Conservation (phyloP, 2,797 vertebrate species). For the Sebastes diploproa region DNA sequence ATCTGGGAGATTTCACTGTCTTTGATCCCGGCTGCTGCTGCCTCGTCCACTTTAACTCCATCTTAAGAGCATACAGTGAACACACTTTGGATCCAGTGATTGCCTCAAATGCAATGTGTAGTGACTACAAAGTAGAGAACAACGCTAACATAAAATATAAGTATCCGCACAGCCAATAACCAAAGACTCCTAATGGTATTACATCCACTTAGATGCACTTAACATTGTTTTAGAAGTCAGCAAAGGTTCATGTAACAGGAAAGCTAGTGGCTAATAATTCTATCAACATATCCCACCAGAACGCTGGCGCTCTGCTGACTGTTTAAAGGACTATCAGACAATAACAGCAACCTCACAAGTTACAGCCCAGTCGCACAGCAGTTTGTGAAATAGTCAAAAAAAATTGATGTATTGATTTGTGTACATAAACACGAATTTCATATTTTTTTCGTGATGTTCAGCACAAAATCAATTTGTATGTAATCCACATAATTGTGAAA, state of each 20-base stretch:
- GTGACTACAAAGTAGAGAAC: background rate
- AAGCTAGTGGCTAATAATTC: background rate
- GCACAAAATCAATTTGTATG: too few relatives aligned
- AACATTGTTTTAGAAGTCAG: background rate
- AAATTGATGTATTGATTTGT: too few relatives aligned
- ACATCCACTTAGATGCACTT: slow-evolving; percentile 30
- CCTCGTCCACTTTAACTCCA: slow-evolving; percentile 10
- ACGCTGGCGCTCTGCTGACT: background rate
- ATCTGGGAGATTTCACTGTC: slow-evolving; percentile 14
- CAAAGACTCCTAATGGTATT: background rate
- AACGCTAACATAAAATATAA: background rate
- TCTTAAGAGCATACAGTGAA: slow-evolving; percentile 3
- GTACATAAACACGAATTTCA: too few relatives aligned
- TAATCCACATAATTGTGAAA: too few relatives aligned
- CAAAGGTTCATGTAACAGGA: slow-evolving; percentile 9
- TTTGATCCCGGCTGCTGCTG: slow-evolving; percentile 39
- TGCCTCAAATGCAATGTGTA: background rate
- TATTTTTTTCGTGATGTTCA: too few relatives aligned
- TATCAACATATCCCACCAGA: background rate
- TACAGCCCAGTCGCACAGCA: background rate
- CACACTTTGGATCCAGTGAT: background rate
- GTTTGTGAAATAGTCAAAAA: too few relatives aligned
- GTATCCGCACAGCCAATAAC: background rate
- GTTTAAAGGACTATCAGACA: background rate
- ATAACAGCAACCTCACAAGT: background rate